Evolutionary conservation across 1,140 invertebrate genomes (phyloP), one percentile per base, ranked within the genome.

Genomic region (Drosophila ercepeae): DNA sequence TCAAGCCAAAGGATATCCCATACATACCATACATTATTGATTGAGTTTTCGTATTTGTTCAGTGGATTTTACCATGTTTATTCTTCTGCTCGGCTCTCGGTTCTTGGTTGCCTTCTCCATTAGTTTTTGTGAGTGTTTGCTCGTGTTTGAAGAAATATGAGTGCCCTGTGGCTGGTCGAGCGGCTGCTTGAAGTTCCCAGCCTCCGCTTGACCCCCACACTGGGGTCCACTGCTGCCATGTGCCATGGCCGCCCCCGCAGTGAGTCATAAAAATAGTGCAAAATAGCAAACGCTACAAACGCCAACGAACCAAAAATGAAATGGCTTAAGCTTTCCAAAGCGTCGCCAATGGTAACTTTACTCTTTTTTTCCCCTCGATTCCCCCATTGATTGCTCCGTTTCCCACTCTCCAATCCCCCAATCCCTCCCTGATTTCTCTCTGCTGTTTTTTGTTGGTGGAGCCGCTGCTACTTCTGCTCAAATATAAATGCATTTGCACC

Each of bases 401-500:
- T 6, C 39, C 39, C 39, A 42, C 6, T 5, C 39, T n/a, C n/a
- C n/a, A n/a, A n/a, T n/a, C n/a, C n/a, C n/a, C n/a, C n/a, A n/a
- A n/a, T n/a, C n/a, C n/a, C n/a, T n/a, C 8, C 14, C 13, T 11
- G 39, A 42, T 42, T 42, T 49, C 14, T 32, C 16, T 49, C 34
- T 27, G 44, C 14, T 59, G 34, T 55, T 57, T 57, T 42, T 60
- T 73, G 61, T 23, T 55, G 55, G 23, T 72, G 67, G 19, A 68
- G 55, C 13, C 61, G 59, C 29, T 71, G 70, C 21, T 75, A 52
- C 13, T 71, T 60, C 77, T 75, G 79, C 63, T 88, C 68, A 86
- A 86, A 86, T 86, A 86, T 86, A 86, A 86, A 86, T 86, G 81
- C 81, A 88, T 88, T 84, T 88, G 75, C 73, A 59, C 72, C 81